phyloP scores from a whole-genome alignment of 2,113 vertebrate genomes.

The Callopanchax toddi region DNA sequence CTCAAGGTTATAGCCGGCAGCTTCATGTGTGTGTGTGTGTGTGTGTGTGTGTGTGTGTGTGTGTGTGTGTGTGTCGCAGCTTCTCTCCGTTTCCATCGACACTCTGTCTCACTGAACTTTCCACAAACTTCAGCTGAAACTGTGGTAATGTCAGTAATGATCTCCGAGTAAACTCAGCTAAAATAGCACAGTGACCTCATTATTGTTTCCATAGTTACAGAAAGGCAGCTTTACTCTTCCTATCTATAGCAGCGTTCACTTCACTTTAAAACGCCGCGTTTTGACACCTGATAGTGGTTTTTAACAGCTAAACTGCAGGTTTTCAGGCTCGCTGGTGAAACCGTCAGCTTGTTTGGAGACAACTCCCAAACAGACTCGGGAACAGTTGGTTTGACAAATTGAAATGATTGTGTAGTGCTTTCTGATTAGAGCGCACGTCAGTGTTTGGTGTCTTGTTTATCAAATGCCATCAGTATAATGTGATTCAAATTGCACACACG shows the following conservation, averaged over 20 bases:
- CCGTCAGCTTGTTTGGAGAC: slow-evolving; percentile 17
- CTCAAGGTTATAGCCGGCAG: slow-evolving; percentile 53
- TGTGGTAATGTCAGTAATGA: slow-evolving; percentile 65
- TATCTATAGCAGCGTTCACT: slow-evolving; percentile 53
- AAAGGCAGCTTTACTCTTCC: slow-evolving; percentile 64
- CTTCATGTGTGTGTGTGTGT: slow-evolving; percentile 24
- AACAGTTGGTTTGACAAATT: slow-evolving; percentile 23
- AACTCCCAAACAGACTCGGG: slow-evolving; percentile 34
- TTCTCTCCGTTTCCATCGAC: slow-evolving; percentile 35
- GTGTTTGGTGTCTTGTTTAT: slow-evolving; percentile 43
- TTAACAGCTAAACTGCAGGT: slow-evolving; percentile 32
- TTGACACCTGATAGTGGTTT: slow-evolving; percentile 31
- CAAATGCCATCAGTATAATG: slow-evolving; percentile 42
- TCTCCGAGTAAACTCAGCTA: slow-evolving; percentile 66
- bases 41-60: slow-evolving; percentile 2
- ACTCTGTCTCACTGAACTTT: slow-evolving; percentile 54
- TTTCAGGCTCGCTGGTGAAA: slow-evolving; percentile 14
- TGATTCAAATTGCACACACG: slow-evolving; percentile 49
- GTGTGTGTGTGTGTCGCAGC: slow-evolving; percentile 37
- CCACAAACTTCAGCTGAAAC: slow-evolving; percentile 61
- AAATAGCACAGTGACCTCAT: slow-evolving; percentile 69
- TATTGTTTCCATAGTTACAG: slow-evolving; percentile 77
- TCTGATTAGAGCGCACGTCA: slow-evolving; percentile 16
- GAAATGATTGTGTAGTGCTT: slow-evolving; percentile 6
- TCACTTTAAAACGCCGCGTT: slow-evolving; percentile 51